Evolutionary conservation across 1,140 invertebrate species (phyloP), one percentile per base, ranked within the genome.

Genomic region (Druon quercuslanigerum): DNA sequence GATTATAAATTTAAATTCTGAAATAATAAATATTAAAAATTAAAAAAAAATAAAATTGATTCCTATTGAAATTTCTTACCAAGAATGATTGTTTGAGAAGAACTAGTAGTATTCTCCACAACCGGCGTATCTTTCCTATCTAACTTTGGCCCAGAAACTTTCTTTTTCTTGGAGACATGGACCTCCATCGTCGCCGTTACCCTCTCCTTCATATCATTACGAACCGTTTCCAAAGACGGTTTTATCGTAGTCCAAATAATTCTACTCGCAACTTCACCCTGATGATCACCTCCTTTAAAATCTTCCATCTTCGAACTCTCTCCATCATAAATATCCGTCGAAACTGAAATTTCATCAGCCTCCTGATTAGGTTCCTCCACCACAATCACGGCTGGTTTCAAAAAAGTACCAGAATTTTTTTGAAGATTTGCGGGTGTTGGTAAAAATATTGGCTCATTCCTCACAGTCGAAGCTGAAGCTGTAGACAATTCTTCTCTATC

Each of bases 171-270:
- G 1, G 56, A n/a, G 14, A 33, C 25, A 40, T 77, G 72, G 12
- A 79, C 75, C 19, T 83, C 76, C 14, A 81, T 76, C 16, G 54
- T 74, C 0, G 77, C 79, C 14, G 74, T 81, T 0, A 82, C 70
- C 7, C 79, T 79, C 72, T 83, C 81, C 25, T 79, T 80, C 0
- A 79, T 70, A 25, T 6, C 71, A 5, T 46, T 25, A 8, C 3
- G 72, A 6, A 75, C 51, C 0, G 66, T 75, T 19, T 76, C 75
- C 16, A 71, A 79, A 7, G 72, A 12, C 19, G 74, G 13, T 17
- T 74, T 84, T 0, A 83, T 83, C 11, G 87, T 88, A 0, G 88
- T 89, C 88, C 87, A 88, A 0, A 85, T 77, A 14, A 90, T 87
- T 19, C 74, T 85, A 83, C 86, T 89, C 0, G 83, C 75, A 0